Base-by-base conservation (phyloP, 2,113 vertebrate genomes). In the Callospermophilus lateralis region DNA sequence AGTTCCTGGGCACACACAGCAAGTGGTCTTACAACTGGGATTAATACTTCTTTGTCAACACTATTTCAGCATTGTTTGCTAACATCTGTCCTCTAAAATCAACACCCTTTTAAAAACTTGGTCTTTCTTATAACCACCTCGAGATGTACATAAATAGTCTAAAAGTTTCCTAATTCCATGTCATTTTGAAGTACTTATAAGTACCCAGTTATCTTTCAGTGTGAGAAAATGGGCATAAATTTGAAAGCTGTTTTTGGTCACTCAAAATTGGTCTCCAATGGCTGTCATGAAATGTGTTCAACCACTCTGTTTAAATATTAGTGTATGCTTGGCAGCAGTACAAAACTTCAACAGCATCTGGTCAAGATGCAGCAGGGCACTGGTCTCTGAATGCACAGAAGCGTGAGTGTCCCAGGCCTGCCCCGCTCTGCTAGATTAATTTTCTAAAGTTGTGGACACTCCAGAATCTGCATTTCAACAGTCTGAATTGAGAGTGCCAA, bases 181-280 rank as follows among this genome's bases (percentile, higher is more conserved):
- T 30, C 88, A n/a, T 67, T 78, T 88, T 72, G 78, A 96, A 93
- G 45, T 80, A 77, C 53, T 94, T 84, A 76, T 4, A 83, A 53
- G 73, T 55, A 74, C 76, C 51, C 51, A 53, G 15, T 53, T 53
- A 53, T 73, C 32, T 80, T 74, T 93, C 48, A 76, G 42, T 16
- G 9, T 1, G 6, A 92, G 90, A 93, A 93, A 88, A 68, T 1
- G 84, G 45, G 30, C 55, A 65, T 26, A 72, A 37, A 74, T 79
- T 72, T 26, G 30, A 81, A 55, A 80, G 51, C 42, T 19, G 42
- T 37, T 84, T 92, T 73, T 55, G 37, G 32, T 8, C 76, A 53
- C 48, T 11, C 48, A 76, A 61, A 53, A 32, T 24, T 67, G 58
- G 74, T 67, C 63, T 78, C 90, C 45, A 39, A 4, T 32, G 68